phyloP scores from a whole-genome alignment of 2,888 invertebrate species.

The Brachycybe producta region DNA sequence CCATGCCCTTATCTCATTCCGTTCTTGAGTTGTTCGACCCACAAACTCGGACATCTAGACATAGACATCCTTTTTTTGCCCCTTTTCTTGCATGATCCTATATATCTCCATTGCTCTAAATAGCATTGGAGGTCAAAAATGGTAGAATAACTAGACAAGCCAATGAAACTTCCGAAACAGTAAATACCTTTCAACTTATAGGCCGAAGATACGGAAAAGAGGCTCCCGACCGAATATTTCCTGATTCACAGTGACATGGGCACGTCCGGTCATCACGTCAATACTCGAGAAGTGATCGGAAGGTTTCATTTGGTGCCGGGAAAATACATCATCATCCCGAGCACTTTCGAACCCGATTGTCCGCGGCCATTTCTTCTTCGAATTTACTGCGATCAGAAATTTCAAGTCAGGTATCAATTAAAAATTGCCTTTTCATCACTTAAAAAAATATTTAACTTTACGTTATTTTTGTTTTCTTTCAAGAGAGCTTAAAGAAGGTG shows the following conservation, averaged over 20 bases:
- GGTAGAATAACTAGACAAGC: too few species aligned
- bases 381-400: not conserved
- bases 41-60: too few species aligned
- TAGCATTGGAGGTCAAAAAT: too few species aligned
- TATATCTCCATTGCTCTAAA: too few species aligned
- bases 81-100: too few species aligned
- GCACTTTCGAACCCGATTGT: slow-evolving; percentile 17
- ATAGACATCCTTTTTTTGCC: too few species aligned
- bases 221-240: slow-evolving; percentile 5
- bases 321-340: slow-evolving; percentile 19
- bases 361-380: slow-evolving; percentile 8
- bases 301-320: slow-evolving; percentile 17
- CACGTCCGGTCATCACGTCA: slow-evolving; percentile 15
- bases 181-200: not conserved
- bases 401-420: not conserved
- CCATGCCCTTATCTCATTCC: too few species aligned
- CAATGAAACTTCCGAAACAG: too few species aligned
- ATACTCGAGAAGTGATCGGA: slow-evolving; percentile 15
- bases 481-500: too few species aligned
- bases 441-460: too few species aligned
- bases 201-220: slow-evolving; percentile 1
- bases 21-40: too few species aligned
- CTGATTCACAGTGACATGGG: slow-evolving; percentile 11
- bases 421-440: not conserved
- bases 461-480: too few species aligned